A percentile compares a stretch with the other conserved stretches of the same genome.
Evolutionary conservation across 2,888 invertebrate genomes (phyloP).

Genomic region (Colletes collaris): DNA sequence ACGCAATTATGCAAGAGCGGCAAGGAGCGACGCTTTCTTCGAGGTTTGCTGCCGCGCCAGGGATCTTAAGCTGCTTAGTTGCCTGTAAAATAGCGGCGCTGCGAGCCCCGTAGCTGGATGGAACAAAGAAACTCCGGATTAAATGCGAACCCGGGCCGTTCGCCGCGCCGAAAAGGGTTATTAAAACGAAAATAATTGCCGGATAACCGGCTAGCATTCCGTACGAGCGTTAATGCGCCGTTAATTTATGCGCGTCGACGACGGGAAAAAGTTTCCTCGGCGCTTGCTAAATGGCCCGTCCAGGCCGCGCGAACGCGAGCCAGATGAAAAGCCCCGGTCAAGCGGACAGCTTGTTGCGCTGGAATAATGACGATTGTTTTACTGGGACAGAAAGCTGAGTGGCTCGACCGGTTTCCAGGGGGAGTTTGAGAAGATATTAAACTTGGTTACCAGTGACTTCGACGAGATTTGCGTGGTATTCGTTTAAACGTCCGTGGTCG

Average conservation of each 20-base stretch:
- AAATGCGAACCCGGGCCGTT: slow-evolving; percentile 49
- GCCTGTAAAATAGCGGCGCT: slow-evolving; percentile 32
- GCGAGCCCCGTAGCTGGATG: neutral
- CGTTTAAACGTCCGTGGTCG: too few species aligned
- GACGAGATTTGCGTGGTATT: too few species aligned
- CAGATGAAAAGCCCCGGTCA: slow-evolving; percentile 27
- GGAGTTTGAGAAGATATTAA: neutral
- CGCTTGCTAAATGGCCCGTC: slow-evolving; percentile 7
- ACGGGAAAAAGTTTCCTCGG: neutral
- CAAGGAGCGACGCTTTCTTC: slow-evolving; percentile 59
- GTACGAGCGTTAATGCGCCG: slow-evolving; percentile 1
- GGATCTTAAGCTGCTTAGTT: slow-evolving; percentile 70
- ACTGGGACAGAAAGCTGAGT: neutral
- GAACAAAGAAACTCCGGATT: slow-evolving; percentile 64
- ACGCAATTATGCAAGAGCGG: slow-evolving; percentile 57
- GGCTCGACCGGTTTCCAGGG: neutral
- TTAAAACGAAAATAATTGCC: slow-evolving; percentile 62
- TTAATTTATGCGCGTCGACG: slow-evolving; percentile 32
- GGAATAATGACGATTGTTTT: slow-evolving; percentile 34
- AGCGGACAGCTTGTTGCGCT: slow-evolving; percentile 18
- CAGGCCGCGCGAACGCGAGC: neutral
- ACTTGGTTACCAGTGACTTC: neutral
- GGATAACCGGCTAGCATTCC: slow-evolving; percentile 39
- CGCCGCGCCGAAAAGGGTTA: slow-evolving; percentile 47
- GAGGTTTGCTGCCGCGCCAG: neutral